These are phyloP conservation scores for Ophiothrix spiculata DNA, from an alignment of 35 echinoderm and acorn worm species.

Conservation along the genomic window DNA sequence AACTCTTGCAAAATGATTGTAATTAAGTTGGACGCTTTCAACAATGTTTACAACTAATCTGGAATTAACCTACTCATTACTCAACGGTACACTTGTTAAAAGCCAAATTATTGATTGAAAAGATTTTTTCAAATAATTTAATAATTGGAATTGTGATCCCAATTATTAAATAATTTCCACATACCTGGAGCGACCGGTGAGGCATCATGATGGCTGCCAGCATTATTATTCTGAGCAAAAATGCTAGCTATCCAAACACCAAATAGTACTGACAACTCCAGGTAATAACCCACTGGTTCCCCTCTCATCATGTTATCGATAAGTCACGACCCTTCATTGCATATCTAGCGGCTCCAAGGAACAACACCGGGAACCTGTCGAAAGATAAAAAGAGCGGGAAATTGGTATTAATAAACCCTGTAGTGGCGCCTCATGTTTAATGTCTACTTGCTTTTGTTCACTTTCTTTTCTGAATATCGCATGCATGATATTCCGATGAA, in stretches of 20 bases:
- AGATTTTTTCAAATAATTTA: no score
- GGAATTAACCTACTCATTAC: neutral
- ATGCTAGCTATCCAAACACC: neutral
- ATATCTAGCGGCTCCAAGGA: neutral
- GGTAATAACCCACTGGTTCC: neutral
- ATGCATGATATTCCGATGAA: no score
- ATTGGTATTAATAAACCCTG: no score
- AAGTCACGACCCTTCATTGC: conserved; percentile 8
- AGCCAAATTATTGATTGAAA: no score
- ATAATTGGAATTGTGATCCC: neutral
- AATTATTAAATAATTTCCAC: neutral
- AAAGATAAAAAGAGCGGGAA: neutral
- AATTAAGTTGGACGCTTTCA: neutral
- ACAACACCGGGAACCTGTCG: neutral
- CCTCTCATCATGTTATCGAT: neutral
- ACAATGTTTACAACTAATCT: neutral
- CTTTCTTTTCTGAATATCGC: no score
- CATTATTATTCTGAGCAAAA: neutral
- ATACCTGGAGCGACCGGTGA: neutral
- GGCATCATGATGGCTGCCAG: no score
- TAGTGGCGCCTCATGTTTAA: no score
- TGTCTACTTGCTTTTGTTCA: no score
- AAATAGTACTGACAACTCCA: neutral
- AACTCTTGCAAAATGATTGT: neutral
- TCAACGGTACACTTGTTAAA: neutral